Conservation (phyloP, 2,113 vertebrate genomes). For the Cichladusa arquata region DNA sequence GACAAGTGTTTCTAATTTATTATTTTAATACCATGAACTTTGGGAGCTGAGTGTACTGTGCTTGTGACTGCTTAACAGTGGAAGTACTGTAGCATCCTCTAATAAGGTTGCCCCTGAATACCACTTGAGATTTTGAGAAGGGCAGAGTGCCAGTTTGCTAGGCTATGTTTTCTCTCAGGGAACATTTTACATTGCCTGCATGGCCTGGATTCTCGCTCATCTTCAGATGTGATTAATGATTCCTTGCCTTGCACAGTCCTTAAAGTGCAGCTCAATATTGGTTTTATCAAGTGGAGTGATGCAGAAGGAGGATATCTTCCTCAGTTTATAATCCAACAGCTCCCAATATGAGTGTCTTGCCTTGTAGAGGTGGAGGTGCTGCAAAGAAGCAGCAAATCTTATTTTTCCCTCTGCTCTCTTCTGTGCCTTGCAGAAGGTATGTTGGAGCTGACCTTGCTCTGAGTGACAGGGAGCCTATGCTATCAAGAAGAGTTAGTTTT, state of each 20-base stretch:
- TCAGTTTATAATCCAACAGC: neutral
- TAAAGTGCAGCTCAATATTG: neutral
- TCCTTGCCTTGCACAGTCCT: neutral
- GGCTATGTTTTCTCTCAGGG: neutral
- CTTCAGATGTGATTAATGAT: neutral
- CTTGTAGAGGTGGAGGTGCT: neutral
- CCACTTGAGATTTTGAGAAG: neutral
- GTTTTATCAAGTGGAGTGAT: neutral
- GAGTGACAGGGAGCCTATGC: neutral
- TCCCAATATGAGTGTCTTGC: neutral
- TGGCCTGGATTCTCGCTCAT: neutral
- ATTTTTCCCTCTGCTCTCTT: neutral
- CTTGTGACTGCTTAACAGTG: neutral
- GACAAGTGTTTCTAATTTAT: slow-evolving; percentile 2
- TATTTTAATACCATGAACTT: slow-evolving; percentile 19
- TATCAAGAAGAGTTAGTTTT: neutral
- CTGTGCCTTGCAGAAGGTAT: neutral
- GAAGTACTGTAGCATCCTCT: neutral
- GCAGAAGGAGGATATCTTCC: neutral
- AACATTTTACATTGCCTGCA: neutral
- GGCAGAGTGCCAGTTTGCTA: neutral
- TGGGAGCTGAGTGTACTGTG: neutral
- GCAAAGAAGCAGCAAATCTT: neutral
- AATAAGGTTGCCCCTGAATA: neutral
- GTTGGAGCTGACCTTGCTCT: neutral